A percentile compares a stretch with the other conserved stretches of the same genome.
Evolutionary conservation across 35 echinoderm and acorn worm species (phyloP).

Genomic region (Lytechinus variegatus): DNA sequence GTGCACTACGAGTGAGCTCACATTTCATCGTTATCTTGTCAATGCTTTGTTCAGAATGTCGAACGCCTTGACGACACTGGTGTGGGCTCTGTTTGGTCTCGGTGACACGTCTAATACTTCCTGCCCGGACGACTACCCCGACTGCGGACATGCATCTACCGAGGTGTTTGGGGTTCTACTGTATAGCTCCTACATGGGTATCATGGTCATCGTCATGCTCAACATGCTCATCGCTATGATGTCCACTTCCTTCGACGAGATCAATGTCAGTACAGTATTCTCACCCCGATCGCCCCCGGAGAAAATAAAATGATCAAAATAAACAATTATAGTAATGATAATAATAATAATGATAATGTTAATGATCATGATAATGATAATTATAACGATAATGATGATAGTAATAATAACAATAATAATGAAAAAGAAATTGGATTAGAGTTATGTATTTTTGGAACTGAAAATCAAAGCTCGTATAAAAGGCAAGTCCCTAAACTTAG

Average conservation of each 20-base stretch:
- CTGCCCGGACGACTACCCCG: neutral
- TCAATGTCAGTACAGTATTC: conserved; percentile 57
- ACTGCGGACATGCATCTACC: conserved; percentile 36
- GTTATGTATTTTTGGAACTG: too few relatives aligned
- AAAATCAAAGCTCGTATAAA: too few relatives aligned
- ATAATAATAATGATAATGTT: too few relatives aligned
- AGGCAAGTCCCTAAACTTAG: too few relatives aligned
- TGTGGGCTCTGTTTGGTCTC: conserved; percentile 82
- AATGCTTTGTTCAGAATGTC: conserved; percentile 40
- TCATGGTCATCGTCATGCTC: conserved; percentile 81
- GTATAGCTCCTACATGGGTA: conserved; percentile 61
- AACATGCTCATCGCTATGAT: conserved; percentile 96
- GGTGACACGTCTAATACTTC: conserved; percentile 25
- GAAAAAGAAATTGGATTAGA: too few relatives aligned
- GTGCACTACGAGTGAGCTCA: too few relatives aligned
- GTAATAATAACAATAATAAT: too few relatives aligned
- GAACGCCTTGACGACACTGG: conserved; percentile 58
- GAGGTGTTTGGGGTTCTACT: conserved; percentile 56
- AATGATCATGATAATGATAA: too few relatives aligned
- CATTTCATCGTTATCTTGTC: neutral
- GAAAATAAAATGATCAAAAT: too few relatives aligned
- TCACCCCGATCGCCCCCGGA: too few relatives aligned
- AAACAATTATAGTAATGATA: too few relatives aligned
- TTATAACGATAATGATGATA: too few relatives aligned
- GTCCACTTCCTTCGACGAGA: conserved; percentile 77